Percentiles rank a stretch among this genome's conserved stretches.
phyloP scores from a whole-genome alignment of 2,113 vertebrate genomes.

The Dasypus novemcinctus region DNA sequence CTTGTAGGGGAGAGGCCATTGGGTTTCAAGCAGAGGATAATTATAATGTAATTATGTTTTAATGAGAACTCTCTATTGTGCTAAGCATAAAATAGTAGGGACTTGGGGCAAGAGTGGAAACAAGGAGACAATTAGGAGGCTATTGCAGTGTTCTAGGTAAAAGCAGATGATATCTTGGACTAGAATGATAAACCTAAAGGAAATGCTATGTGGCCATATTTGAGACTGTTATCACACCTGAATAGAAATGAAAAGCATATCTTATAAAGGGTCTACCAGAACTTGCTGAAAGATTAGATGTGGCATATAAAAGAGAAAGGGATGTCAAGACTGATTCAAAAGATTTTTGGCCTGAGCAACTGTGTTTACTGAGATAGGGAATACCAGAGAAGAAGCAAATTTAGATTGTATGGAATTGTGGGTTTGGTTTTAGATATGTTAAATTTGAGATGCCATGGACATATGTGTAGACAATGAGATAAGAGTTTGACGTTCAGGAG shows the following conservation, averaged over 20 bases:
- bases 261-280: slow-evolving; percentile 8
- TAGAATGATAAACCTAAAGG: neutral
- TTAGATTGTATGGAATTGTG: neutral
- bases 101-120: neutral
- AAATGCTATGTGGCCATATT: neutral
- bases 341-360: neutral
- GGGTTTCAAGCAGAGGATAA: slow-evolving; percentile 21
- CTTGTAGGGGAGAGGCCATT: neutral
- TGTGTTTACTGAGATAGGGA: neutral
- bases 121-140: neutral
- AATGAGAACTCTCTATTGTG: neutral
- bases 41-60: neutral
- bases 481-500: slow-evolving; percentile 4
- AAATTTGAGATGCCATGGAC: neutral
- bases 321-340: neutral
- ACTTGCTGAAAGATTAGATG: neutral
- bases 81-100: neutral
- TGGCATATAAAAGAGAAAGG: neutral
- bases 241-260: neutral
- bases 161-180: neutral
- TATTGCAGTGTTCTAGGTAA: neutral
- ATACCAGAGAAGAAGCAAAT: neutral
- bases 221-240: neutral
- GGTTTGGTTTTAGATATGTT: neutral
- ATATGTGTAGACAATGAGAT: neutral